A percentile compares a stretch with the other conserved stretches of the same genome.
These are phyloP conservation scores for Heteromurus nitidus DNA, from an alignment of 2,888 invertebrate genomes.

Conservation along the genomic window DNA sequence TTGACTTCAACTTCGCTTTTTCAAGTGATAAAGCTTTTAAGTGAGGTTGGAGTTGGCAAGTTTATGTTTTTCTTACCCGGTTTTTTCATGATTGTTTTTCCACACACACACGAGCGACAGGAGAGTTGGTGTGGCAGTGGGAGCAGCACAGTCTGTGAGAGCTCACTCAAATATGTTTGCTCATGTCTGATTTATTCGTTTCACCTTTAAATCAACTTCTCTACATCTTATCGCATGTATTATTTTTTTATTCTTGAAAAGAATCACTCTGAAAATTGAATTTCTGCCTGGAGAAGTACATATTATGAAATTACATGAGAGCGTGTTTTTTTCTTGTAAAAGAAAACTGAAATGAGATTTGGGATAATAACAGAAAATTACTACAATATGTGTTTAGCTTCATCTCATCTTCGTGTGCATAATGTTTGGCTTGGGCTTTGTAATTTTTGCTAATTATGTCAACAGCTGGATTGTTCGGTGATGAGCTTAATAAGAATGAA, in stretches of 20 bases:
- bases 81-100: neutral
- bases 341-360: conserved; percentile 1
- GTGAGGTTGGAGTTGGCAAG: conserved; percentile 11
- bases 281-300: too few species aligned
- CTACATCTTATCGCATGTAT: neutral
- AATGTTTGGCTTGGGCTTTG: neutral
- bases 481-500: too few species aligned
- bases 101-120: neutral
- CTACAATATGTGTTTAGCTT: neutral
- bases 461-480: neutral
- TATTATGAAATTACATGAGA: too few species aligned
- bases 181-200: conserved; percentile 33
- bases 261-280: neutral
- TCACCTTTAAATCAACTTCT: neutral
- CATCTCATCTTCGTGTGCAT: neutral
- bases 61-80: neutral
- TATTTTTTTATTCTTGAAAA: neutral
- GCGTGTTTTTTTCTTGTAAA: too few species aligned
- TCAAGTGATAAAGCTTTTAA: conserved; percentile 25
- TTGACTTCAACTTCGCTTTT: conserved; percentile 1
- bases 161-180: neutral
- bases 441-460: neutral
- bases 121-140: neutral
- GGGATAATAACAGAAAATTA: neutral
- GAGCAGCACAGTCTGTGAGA: neutral